phyloP scores from a whole-genome alignment of 2,113 vertebrate species.

The Mormyrus lacerda region DNA sequence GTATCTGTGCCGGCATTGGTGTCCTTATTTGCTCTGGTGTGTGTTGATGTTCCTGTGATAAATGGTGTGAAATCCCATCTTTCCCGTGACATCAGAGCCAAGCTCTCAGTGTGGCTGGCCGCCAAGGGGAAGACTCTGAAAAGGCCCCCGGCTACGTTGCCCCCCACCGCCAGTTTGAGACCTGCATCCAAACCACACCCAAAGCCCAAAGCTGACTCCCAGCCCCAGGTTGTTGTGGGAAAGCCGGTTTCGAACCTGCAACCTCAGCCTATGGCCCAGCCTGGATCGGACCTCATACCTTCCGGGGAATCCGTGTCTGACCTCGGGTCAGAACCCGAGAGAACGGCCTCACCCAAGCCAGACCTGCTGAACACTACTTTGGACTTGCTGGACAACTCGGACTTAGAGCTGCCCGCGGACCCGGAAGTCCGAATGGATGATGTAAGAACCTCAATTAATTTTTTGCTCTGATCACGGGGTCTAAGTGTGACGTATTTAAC shows the following conservation, averaged over 20 bases:
- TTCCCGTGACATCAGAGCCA: conserved; percentile 52
- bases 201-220: conserved; percentile 13
- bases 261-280: background rate
- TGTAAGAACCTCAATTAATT: conserved; percentile 36
- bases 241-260: background rate
- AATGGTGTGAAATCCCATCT: background rate
- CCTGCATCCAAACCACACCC: background rate
- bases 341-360: background rate
- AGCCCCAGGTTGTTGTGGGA: background rate
- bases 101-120: conserved; percentile 66
- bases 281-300: conserved; percentile 16
- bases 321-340: conserved; percentile 14
- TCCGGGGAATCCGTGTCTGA: background rate
- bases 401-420: conserved; percentile 38
- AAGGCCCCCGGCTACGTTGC: conserved; percentile 53
- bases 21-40: background rate
- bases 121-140: conserved; percentile 70
- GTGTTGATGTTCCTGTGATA: background rate
- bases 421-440: conserved; percentile 46
- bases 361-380: conserved; percentile 47
- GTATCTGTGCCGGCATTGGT: background rate
- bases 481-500: background rate
- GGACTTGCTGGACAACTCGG: conserved; percentile 49
- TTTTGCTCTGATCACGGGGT: background rate
- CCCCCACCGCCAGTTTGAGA: conserved; percentile 23